phyloP scores from a whole-genome alignment of 2,888 invertebrate species.

The Idaea dimidiata region DNA sequence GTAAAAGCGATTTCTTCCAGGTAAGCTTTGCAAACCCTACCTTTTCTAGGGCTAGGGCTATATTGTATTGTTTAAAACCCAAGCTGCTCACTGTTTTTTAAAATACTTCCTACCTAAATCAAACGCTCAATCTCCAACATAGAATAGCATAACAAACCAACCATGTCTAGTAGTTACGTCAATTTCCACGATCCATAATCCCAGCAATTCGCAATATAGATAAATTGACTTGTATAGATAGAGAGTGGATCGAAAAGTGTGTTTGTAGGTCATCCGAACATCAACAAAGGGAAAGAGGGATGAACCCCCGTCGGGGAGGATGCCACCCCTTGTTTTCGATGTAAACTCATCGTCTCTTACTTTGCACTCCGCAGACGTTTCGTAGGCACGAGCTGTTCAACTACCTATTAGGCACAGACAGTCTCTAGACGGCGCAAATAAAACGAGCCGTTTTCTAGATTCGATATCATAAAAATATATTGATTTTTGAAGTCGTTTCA shows the following conservation, averaged over 20 bases:
- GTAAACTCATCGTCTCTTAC: slow-evolving; percentile 32
- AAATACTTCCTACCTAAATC: not conserved
- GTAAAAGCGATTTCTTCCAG: too few species aligned
- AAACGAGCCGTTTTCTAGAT: not conserved
- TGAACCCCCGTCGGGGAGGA: slow-evolving; percentile 37
- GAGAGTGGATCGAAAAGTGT: slow-evolving; percentile 50
- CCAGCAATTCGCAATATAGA: slow-evolving; percentile 28
- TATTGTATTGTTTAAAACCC: too few species aligned
- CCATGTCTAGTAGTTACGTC: slow-evolving; percentile 1
- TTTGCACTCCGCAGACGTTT: slow-evolving; percentile 23
- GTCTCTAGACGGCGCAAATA: slow-evolving; percentile 1
- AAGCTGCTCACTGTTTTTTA: slow-evolving; percentile 10
- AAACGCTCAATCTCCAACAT: not conserved
- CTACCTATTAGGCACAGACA: not conserved
- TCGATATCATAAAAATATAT: not conserved
- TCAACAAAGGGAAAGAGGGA: slow-evolving; percentile 54
- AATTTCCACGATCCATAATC: slow-evolving; percentile 4
- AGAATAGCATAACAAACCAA: slow-evolving; percentile 2
- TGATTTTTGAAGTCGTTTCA: not conserved
- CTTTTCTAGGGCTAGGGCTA: too few species aligned
- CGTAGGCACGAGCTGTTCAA: slow-evolving; percentile 12
- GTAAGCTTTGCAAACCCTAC: too few species aligned
- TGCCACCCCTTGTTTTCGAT: slow-evolving; percentile 31
- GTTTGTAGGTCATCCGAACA: slow-evolving; percentile 74
- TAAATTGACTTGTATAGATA: slow-evolving; percentile 17